Conservation (phyloP, 2,888 invertebrate genomes). For the Piscicola geometra region DNA sequence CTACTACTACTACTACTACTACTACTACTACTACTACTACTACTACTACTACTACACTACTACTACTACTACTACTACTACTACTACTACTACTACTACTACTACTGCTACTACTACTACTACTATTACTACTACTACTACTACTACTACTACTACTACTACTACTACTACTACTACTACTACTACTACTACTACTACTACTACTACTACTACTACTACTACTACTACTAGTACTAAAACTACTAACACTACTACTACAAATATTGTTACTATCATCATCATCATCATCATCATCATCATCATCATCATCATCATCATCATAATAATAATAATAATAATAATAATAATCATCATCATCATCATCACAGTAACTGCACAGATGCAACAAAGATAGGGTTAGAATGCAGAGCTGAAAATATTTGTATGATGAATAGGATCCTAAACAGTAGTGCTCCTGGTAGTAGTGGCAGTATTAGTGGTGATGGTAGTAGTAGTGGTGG, state of each 20-base stretch:
- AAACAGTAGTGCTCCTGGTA: too few relatives aligned
- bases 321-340: too few relatives aligned
- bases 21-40: slow-evolving; percentile 32
- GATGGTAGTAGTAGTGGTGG: too few relatives aligned
- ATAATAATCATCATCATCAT: too few relatives aligned
- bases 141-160: slow-evolving; percentile 32
- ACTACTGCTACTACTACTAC: slow-evolving; percentile 13
- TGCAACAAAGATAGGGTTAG: too few relatives aligned
- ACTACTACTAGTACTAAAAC: slow-evolving; percentile 9
- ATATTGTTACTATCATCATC: too few relatives aligned
- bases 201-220: slow-evolving; percentile 32
- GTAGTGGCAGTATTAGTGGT: too few relatives aligned
- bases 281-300: too few relatives aligned
- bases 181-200: slow-evolving; percentile 31
- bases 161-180: slow-evolving; percentile 32
- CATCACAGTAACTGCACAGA: too few relatives aligned
- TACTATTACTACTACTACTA: slow-evolving; percentile 25
- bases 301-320: too few relatives aligned
- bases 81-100: slow-evolving; percentile 30
- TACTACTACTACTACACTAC: slow-evolving; percentile 30
- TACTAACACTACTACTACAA: background rate
- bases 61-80: slow-evolving; percentile 31
- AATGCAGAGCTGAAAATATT: too few relatives aligned
- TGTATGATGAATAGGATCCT: too few relatives aligned
- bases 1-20: slow-evolving; percentile 31